phyloP scores from a whole-genome alignment of 64 coral and sea anemone species.

The Dendronephthya gigantea region DNA sequence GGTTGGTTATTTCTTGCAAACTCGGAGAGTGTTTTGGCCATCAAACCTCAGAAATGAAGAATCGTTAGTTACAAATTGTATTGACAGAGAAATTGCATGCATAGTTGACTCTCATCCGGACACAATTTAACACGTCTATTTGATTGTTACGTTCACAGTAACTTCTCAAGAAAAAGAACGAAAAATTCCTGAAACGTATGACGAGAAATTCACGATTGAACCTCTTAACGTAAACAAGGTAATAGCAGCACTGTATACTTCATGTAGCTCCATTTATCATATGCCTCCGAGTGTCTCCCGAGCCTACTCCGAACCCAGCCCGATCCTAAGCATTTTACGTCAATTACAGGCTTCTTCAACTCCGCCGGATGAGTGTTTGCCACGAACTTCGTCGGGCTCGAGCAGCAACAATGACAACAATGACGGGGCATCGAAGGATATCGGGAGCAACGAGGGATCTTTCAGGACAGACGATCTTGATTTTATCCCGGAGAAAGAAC shows the following conservation, averaged over 20 bases:
- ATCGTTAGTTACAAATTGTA: too few relatives aligned
- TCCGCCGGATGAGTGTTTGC: background rate
- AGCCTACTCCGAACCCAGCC: too few relatives aligned
- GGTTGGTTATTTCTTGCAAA: too few relatives aligned
- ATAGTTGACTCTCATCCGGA: too few relatives aligned
- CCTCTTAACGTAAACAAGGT: background rate
- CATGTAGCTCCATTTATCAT: too few relatives aligned
- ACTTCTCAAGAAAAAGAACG: background rate
- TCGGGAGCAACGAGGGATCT: background rate
- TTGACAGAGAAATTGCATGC: too few relatives aligned
- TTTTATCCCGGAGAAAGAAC: background rate
- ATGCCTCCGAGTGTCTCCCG: too few relatives aligned
- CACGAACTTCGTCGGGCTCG: background rate
- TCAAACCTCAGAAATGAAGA: too few relatives aligned
- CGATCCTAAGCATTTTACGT: background rate
- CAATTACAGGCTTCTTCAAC: background rate
- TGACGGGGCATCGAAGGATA: background rate
- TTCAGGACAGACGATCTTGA: background rate
- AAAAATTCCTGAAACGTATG: background rate
- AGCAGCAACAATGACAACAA: background rate
- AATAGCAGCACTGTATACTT: background rate
- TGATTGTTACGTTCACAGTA: background rate
- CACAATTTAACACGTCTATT: too few relatives aligned
- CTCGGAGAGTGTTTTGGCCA: too few relatives aligned
- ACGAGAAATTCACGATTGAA: background rate